Evolutionary conservation across 2,797 vertebrate genomes (phyloP).

Genomic region (Botia almorhae): DNA sequence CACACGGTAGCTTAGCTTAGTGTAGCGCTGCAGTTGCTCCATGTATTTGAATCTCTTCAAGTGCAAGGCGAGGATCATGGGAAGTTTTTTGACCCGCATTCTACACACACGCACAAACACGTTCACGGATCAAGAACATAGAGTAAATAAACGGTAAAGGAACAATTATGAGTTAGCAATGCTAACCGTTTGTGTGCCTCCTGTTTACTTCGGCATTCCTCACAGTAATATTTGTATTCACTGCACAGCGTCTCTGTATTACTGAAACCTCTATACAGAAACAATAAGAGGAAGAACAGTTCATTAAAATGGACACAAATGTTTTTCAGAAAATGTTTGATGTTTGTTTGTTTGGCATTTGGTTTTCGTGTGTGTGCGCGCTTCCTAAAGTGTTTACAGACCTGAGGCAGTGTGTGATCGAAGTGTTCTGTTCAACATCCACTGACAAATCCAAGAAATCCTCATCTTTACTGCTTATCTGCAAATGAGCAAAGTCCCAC

Average conservation of each 20-base stretch:
- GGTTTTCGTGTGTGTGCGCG: not conserved
- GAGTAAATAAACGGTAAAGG: not conserved
- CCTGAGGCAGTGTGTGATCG: slow-evolving; percentile 89
- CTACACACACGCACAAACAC: slow-evolving; percentile 41
- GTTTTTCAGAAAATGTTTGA: not conserved
- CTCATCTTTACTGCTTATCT: slow-evolving; percentile 94
- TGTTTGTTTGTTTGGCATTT: not conserved
- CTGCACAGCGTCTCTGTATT: slow-evolving; percentile 91
- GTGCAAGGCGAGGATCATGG: slow-evolving; percentile 89
- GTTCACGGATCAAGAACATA: not conserved
- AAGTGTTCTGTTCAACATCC: slow-evolving; percentile 90
- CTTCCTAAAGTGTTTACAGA: slow-evolving; percentile 32
- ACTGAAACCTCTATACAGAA: slow-evolving; percentile 84
- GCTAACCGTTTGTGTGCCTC: slow-evolving; percentile 89
- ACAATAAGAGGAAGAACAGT: slow-evolving; percentile 11
- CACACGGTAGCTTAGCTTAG: slow-evolving; percentile 87
- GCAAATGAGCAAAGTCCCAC: slow-evolving; percentile 64
- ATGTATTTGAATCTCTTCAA: slow-evolving; percentile 91
- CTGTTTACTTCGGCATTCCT: slow-evolving; percentile 90
- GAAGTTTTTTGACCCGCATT: slow-evolving; percentile 84
- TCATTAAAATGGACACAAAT: not conserved
- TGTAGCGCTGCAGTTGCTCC: slow-evolving; percentile 90
- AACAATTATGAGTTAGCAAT: not conserved
- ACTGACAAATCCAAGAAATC: slow-evolving; percentile 91
- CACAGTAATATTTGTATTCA: slow-evolving; percentile 91